A percentile compares a stretch with the other conserved stretches of the same genome.
phyloP scores from a whole-genome alignment of 2,797 vertebrate genomes.

The Heliangelus exortis region DNA sequence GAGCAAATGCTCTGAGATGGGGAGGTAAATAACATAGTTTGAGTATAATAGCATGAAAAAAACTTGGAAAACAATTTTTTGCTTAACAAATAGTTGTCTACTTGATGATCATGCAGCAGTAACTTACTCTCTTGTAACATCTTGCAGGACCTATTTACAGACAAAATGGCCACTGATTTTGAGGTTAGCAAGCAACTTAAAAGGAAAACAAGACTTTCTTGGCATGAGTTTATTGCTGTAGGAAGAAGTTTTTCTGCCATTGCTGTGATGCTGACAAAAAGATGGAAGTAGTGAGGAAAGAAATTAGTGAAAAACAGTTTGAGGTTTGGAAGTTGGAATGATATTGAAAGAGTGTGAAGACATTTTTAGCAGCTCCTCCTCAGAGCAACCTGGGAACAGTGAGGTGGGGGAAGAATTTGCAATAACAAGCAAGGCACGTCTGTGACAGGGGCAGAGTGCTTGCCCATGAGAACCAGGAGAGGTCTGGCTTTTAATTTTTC shows the following conservation, averaged over 20 bases:
- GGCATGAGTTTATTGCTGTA: not conserved
- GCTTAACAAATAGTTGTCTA: not conserved
- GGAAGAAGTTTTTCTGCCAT: not conserved
- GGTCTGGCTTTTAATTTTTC: not conserved
- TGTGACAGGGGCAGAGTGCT: not conserved
- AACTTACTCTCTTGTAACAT: not conserved
- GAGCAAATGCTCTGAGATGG: not conserved
- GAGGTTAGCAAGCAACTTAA: not conserved
- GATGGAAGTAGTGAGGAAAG: rapidly evolving
- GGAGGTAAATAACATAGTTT: not conserved
- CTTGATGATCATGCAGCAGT: not conserved
- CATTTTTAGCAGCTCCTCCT: not conserved
- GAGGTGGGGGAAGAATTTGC: not conserved
- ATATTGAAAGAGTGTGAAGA: not conserved
- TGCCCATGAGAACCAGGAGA: not conserved
- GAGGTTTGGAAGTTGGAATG: not conserved
- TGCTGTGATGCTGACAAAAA: not conserved
- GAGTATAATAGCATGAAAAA: not conserved
- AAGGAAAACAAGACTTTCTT: not conserved
- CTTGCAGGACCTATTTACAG: not conserved
- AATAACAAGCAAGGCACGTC: not conserved
- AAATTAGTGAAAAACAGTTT: not conserved
- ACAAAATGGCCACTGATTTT: not conserved
- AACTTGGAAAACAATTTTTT: not conserved
- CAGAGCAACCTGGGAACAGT: not conserved